Evolutionary conservation across 1,140 invertebrate species (phyloP), one percentile per base, ranked within the genome.

Genomic region (Temnothorax curvispinosus): DNA sequence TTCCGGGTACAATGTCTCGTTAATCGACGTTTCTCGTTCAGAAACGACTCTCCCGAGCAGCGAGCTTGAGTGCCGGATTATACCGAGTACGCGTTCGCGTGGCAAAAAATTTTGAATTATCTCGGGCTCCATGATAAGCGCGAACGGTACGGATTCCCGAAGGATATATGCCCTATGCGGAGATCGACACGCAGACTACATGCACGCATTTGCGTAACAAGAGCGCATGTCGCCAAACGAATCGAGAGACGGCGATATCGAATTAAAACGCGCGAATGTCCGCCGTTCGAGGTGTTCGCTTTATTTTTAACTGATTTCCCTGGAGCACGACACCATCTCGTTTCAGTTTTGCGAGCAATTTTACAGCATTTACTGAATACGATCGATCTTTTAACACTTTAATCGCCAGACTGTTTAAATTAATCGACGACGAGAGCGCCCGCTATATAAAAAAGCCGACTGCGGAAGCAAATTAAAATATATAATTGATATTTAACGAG

Each of bases 21-120:
- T 76, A 76, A 89, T 85, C 65, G 58, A 15, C 35, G 62, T 62
- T 87, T 50, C 64, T 67, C 62, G 44, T 7, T 60, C 72, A 56
- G 44, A 72, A 77, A 52, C 72, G 18, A 60, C 50, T 65, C 64
- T 85, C 41, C 41, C 80, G 50, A 71, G 86, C 54, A 82, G 60
- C 21, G 21, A 86, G 64, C 74, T 80, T 60, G 58, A 21, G 87
- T 50, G 62, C 21, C 88, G 69, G 56, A 27, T 75, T 80, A 52
- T 80, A 52, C 54, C 18, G 78, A 69, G 80, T 85, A 69, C 65
- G 54, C 67, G 67, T 60, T 56, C 80, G 35, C 75, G 54, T 65
- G 88, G 52, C 44, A 85, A 90, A 89, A 90, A 88, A 87, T 90
- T 88, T 87, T 85, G 54, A 60, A 64, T 90, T 81, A 90, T 87